A percentile compares a stretch with the other conserved stretches of the same genome.
These are phyloP conservation scores for Andrena marginata DNA, from an alignment of 2,888 invertebrate species.

Conservation along the genomic window DNA sequence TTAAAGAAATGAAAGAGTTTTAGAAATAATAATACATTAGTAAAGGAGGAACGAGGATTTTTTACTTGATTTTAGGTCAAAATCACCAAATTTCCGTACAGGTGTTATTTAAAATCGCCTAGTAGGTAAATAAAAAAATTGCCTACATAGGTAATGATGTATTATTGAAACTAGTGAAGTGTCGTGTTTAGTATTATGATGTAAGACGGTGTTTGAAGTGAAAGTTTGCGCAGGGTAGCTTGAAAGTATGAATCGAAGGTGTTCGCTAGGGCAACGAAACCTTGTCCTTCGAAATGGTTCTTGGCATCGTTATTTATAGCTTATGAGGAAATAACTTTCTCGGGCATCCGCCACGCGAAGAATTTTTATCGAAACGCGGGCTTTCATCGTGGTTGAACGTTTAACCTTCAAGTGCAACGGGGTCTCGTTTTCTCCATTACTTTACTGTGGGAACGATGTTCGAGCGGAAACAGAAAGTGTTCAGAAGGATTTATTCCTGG, in stretches of 20 bases:
- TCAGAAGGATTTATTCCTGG: conserved; percentile 11
- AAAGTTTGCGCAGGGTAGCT: background rate
- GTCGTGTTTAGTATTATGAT: background rate
- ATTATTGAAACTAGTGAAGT: too few species aligned
- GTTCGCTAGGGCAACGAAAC: conserved; percentile 28
- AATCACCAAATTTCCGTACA: too few species aligned
- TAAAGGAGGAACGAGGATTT: too few species aligned
- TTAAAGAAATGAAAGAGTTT: too few species aligned
- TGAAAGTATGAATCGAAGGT: conserved; percentile 9
- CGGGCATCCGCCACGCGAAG: conserved; percentile 42
- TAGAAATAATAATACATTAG: too few species aligned
- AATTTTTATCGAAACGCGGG: conserved; percentile 45
- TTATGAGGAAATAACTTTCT: conserved; percentile 52
- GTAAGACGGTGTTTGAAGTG: background rate
- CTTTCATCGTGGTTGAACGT: conserved; percentile 46
- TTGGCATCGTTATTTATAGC: conserved; percentile 49
- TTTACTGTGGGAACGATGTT: conserved; percentile 28
- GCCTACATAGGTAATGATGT: too few species aligned
- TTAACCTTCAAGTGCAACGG: conserved; percentile 52
- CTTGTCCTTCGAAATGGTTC: conserved; percentile 39
- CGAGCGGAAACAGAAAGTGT: conserved; percentile 45
- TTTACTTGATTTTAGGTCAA: too few species aligned
- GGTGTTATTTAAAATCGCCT: too few species aligned
- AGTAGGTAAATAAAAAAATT: too few species aligned
- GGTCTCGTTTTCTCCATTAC: conserved; percentile 49